These are phyloP conservation scores for Gonocerus acuteangulatus DNA, from an alignment of 2,888 invertebrate genomes.

Conservation along the genomic window DNA sequence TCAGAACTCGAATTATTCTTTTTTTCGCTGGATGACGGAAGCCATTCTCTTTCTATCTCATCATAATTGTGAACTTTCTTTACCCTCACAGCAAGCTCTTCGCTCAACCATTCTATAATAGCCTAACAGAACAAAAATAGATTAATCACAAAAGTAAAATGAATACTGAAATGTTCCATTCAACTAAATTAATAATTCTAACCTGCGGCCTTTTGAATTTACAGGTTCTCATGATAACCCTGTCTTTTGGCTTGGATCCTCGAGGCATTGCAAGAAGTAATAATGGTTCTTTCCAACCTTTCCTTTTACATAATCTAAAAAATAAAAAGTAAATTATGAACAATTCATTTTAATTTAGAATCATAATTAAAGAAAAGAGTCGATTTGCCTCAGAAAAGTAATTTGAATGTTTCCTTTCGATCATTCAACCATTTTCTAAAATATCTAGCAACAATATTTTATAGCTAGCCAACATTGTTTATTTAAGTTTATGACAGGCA, in stretches of 20 bases:
- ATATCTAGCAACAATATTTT: too few species aligned
- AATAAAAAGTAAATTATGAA: too few species aligned
- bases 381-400: too few species aligned
- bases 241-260: slow-evolving; percentile 45
- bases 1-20: slow-evolving; percentile 24
- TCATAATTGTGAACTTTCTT: slow-evolving; percentile 41
- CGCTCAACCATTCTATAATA: slow-evolving; percentile 46
- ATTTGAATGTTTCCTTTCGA: too few species aligned
- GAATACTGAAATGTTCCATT: neutral
- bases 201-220: slow-evolving; percentile 41
- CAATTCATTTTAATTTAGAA: neutral
- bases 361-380: too few species aligned
- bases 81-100: slow-evolving; percentile 45
- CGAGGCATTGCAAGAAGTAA: slow-evolving; percentile 47
- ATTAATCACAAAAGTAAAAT: neutral
- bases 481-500: too few species aligned
- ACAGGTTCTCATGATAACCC: slow-evolving; percentile 43
- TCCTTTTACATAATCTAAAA: slow-evolving; percentile 45
- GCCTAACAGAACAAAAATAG: slow-evolving; percentile 35
- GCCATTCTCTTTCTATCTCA: slow-evolving; percentile 40
- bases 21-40: slow-evolving; percentile 32
- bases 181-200: neutral
- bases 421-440: too few species aligned
- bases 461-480: too few species aligned
- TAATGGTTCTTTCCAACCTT: slow-evolving; percentile 46